Evolutionary conservation across 2,797 vertebrate genomes (phyloP).

Genomic region (Neosilurus mollespiculum): DNA sequence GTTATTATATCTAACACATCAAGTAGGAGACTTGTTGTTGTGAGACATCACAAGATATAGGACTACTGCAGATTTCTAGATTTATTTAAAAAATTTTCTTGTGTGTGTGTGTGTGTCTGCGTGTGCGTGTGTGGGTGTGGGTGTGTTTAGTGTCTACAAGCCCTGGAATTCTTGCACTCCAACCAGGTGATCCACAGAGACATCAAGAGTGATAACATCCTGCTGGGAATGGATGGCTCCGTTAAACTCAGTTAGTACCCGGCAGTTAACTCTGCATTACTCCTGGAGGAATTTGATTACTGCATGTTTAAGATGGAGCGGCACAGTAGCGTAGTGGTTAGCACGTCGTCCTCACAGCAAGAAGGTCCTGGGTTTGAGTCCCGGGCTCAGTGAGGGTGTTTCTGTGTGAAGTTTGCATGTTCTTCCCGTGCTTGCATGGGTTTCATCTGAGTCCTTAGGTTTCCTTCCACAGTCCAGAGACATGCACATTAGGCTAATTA

Average conservation of each 20-base stretch:
- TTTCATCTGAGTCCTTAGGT: too few species aligned
- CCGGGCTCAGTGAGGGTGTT: too few species aligned
- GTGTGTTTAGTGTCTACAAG: constrained; percentile 86
- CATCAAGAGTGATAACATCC: constrained; percentile 98
- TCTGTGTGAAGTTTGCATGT: too few species aligned
- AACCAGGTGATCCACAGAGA: constrained; percentile 97
- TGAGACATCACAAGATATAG: not conserved
- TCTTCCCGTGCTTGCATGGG: too few species aligned
- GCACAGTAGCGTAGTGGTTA: too few species aligned
- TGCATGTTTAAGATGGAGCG: too few species aligned
- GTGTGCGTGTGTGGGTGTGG: not conserved
- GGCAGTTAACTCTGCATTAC: not conserved
- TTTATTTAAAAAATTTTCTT: not conserved
- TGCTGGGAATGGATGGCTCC: constrained; percentile 95
- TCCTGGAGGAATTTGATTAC: not conserved
- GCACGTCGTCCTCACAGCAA: too few species aligned
- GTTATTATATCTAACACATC: too few species aligned
- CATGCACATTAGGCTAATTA: too few species aligned
- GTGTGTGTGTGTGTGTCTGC: not conserved
- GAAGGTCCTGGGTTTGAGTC: too few species aligned
- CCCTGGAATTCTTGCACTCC: constrained; percentile 93
- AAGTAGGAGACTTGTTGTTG: too few species aligned
- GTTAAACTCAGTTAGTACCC: constrained; percentile 90
- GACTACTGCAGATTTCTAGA: not conserved
- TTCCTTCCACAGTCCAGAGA: too few species aligned